Base-by-base conservation (phyloP, 2,113 vertebrate genomes). In the Perca fluviatilis region DNA sequence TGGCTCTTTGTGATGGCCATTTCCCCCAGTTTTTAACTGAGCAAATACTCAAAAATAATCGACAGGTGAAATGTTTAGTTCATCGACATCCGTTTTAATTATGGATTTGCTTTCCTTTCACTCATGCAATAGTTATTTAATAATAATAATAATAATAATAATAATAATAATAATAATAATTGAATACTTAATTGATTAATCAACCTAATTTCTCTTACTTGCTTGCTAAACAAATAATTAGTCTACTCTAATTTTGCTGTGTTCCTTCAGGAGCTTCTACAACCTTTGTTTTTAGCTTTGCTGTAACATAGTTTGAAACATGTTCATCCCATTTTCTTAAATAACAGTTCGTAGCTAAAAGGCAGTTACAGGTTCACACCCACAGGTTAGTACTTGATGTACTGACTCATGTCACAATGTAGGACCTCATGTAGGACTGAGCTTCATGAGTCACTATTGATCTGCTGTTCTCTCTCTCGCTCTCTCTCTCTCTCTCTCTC, bases 391-490 rank as follows among this genome's bases (percentile, higher is more conserved):
- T 50, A 71, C 83, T 76, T 61, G 54, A 33, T 68, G 81, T 71
- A 8, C 70, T 83, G 88, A 90, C 80, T 86, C 86, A 86, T 1
- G 12, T 9, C 71, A 64, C 40, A 43, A 43, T 43, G 40, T 43
- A 43, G 33, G 33, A 33, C 33, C 33, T 33, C 33, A 33, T 33
- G 33, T 1, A 0, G 2, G 14, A 5, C 46, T 18, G 3, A 3
- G 13, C 78, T 66, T 47, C 62, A 80, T 88, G 80, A 74, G 69
- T 86, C 36, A 11, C 57, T 62, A 75, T 69, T 72, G 91, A 91
- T 73, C 86, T 79, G 61, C 56, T 83, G 54, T 53, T 74, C 69
- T 75, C 25, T 61, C 53, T 84, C 58, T 75, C 40, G 46, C 56
- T 49, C 18, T 23, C 51, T 65, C 33, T n/a, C 36, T 23, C n/a